Evolutionary conservation across 2,797 vertebrate species (phyloP), one percentile per base, ranked within the genome.

Genomic region (Labeo calbasu): DNA sequence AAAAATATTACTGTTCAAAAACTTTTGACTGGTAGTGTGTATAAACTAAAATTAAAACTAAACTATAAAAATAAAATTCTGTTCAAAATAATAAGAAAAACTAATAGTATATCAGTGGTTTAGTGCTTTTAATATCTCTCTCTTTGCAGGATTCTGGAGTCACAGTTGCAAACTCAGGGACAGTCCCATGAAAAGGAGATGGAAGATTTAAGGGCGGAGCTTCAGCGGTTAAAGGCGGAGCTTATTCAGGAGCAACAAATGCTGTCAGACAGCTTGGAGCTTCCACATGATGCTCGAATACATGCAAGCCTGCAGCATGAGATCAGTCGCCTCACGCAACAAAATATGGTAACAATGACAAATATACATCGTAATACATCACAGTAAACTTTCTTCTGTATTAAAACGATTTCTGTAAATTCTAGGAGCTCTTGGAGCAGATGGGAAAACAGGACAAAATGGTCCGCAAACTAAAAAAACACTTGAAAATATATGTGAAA

Each of bases 371-470:
- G 5, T 28, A 4, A 3, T 70, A 48, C 10, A 78, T 63, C 23
- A 28, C 6, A 8, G 5, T 6, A 50, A 28, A 43, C n/a, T 3
- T 63, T 71, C 14, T 59, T 17, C 14, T 17, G n/a, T 75, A 55
- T 19, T 73, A 2, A 15, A 81, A 17, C 83, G 0, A 83, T 85
- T 83, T 8, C 32, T 48, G 50, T 1, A 19, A 19, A 55, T 85
- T 87, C 77, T 87, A 99, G 98, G 98, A 99, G 86, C 93, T 97
- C 80, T 95, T 97, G 96, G 97, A 98, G 84, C 95, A 97, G 85
- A 94, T 96, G 83, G 97, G 97, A 89, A 97, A 96, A 87, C 98
- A 99, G 92, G 98, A 99, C 86, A 98, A 98, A 93, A 96, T 91
- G 19, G 92, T 97, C 23, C 96, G 96, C 89, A 98, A 97, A 89